Evolutionary conservation across 2,113 vertebrate genomes (phyloP), one percentile per base, ranked within the genome.

Genomic region (Cavia porcellus): DNA sequence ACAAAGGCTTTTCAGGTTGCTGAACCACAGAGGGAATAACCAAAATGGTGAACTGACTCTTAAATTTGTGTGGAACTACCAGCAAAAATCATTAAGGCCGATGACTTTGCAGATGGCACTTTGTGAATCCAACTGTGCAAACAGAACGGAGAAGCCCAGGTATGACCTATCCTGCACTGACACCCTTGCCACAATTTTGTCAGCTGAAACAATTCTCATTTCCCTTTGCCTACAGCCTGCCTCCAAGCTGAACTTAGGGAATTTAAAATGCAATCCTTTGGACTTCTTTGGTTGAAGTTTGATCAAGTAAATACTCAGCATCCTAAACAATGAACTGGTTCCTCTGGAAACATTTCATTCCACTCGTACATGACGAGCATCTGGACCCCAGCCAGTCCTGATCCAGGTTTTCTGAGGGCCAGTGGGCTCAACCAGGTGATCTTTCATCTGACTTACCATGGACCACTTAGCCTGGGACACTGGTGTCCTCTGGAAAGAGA

Each of bases 241-340:
- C 80, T 90, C 86, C 75, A 91, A 68, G 22, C 9, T 72, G 30
- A 62, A 30, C 35, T 79, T 32, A 12, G 86, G 38, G 95, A 30
- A 74, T 55, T 97, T 84, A 92, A 93, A 97, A 94, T 25, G 77
- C 47, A 90, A 32, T 57, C 9, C 30, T 95, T 95, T 91, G 86
- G 96, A 52, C 81, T 97, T 89, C 79, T 79, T 95, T 81, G 82
- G 97, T 90, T 79, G 82, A 64, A 96, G 92, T 28, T 30, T 84
- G 89, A 97, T 1, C 82, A 94, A 97, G 97, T 97, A 98, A 98
- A 98, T 95, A 97, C 89, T 92, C 97, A 97, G 94, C 89, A 91
- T 94, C 94, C 97, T 82, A 35, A 92, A 81, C 81, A 98, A 96
- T 52, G 68, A 95, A 96, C 74, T 77, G 47, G 96, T 95, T 98